Percentiles rank a stretch among this genome's conserved stretches.
These are phyloP conservation scores for Ceratoteleas bidentatus DNA, from an alignment of 1,140 invertebrate species.

Conservation along the genomic window DNA sequence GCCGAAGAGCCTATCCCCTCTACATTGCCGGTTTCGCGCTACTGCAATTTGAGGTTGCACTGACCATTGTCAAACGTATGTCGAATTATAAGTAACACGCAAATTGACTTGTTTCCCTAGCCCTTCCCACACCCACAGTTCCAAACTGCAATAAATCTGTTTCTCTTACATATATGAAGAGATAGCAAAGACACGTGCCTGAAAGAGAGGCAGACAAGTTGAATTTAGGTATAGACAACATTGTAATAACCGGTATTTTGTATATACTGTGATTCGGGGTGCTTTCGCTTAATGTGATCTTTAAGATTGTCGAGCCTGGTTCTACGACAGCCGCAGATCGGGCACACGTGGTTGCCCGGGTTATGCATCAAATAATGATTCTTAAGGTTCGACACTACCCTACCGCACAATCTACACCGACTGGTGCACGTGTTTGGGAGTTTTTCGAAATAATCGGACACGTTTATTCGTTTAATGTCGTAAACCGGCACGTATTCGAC, in stretches of 20 bases:
- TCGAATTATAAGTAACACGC: too few relatives aligned
- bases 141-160: too few relatives aligned
- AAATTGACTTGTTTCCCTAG: too few relatives aligned
- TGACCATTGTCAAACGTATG: too few relatives aligned
- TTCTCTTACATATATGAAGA: too few relatives aligned
- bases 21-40: too few relatives aligned
- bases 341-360: slow-evolving; percentile 87
- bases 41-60: too few relatives aligned
- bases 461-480: slow-evolving; percentile 72
- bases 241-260: slow-evolving; percentile 39
- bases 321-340: slow-evolving; percentile 86
- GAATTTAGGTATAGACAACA: slow-evolving; percentile 35
- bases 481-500: slow-evolving; percentile 72
- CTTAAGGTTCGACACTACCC: slow-evolving; percentile 87
- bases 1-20: too few relatives aligned
- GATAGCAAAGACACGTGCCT: too few relatives aligned
- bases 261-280: slow-evolving; percentile 77
- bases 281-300: slow-evolving; percentile 87
- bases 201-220: too few relatives aligned
- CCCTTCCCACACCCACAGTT: too few relatives aligned
- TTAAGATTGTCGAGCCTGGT: slow-evolving; percentile 88
- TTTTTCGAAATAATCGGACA: slow-evolving; percentile 74
- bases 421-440: slow-evolving; percentile 74
- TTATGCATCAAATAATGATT: slow-evolving; percentile 88
- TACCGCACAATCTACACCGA: slow-evolving; percentile 85